phyloP scores from a whole-genome alignment of 2,888 invertebrate genomes.

The Fragum fragum region DNA sequence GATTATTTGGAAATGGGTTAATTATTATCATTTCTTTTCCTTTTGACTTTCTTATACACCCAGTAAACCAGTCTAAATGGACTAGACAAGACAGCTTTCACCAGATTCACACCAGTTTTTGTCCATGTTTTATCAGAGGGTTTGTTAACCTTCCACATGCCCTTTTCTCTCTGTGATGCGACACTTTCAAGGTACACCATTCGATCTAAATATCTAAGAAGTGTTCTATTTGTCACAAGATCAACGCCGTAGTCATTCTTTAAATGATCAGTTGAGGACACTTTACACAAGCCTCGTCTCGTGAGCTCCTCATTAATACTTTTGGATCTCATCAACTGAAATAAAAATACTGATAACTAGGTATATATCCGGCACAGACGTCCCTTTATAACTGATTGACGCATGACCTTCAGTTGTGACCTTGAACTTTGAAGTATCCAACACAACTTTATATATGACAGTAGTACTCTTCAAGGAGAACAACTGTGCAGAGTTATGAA shows the following conservation, averaged over 20 bases:
- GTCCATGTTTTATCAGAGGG: conserved; percentile 2
- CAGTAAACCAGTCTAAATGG: conserved; percentile 2
- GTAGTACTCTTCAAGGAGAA: no score
- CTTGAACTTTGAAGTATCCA: no score
- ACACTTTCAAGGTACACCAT: conserved; percentile 19
- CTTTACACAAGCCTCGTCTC: conserved; percentile 16
- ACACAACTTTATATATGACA: no score
- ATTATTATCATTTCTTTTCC: not conserved
- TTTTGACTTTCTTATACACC: conserved; percentile 9
- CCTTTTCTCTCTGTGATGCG: not conserved
- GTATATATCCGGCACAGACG: no score
- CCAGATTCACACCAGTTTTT: not conserved
- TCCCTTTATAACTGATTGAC: no score
- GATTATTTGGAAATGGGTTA: no score
- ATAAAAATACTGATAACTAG: not conserved
- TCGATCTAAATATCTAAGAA: not conserved
- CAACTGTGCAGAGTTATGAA: no score
- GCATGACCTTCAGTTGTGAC: no score
- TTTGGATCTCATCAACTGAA: not conserved
- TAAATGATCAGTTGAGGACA: not conserved
- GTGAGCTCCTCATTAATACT: conserved; percentile 6
- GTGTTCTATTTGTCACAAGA: not conserved
- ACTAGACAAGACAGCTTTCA: conserved; percentile 1
- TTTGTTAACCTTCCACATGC: conserved; percentile 19
- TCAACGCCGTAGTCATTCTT: not conserved